A percentile compares a stretch with the other conserved stretches of the same genome.
These are phyloP conservation scores for Actinernus sp. DNA, from an alignment of 92 coral and sea anemone genomes.

Conservation along the genomic window DNA sequence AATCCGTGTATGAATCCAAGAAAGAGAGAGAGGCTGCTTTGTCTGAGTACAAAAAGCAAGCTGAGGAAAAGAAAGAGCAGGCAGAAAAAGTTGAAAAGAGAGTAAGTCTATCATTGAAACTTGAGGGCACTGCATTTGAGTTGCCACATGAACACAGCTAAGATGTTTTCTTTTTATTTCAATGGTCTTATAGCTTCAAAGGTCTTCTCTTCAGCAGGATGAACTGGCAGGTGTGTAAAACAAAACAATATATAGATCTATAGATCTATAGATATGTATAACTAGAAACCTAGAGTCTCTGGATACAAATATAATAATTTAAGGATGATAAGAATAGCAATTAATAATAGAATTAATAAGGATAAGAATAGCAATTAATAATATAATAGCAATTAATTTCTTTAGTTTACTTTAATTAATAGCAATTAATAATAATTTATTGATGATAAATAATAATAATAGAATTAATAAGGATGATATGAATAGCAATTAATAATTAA, in stretches of 20 bases:
- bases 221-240: constrained; percentile 82
- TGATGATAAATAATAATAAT: too few species aligned
- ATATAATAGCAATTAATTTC: too few species aligned
- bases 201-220: constrained; percentile 94
- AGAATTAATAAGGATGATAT: too few species aligned
- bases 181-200: constrained; percentile 73
- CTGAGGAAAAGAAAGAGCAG: constrained; percentile 98
- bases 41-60: constrained; percentile 97
- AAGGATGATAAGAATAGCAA: background rate
- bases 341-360: background rate
- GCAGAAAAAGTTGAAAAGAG: constrained; percentile 99
- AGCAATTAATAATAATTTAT: too few species aligned
- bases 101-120: constrained; percentile 34
- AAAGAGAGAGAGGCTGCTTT: constrained; percentile 94
- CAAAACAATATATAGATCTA: too few species aligned
- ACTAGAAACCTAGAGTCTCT: too few species aligned
- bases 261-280: too few species aligned
- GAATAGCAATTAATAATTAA: too few species aligned
- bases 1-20: constrained; percentile 94
- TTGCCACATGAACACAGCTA: background rate
- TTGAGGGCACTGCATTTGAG: background rate
- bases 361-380: too few species aligned
- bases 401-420: too few species aligned
- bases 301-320: too few species aligned
- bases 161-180: background rate